Evolutionary conservation across 64 coral and sea anemone genomes (phyloP), one percentile per base, ranked within the genome.

Genomic region (Dendrophyllia cribrosa): DNA sequence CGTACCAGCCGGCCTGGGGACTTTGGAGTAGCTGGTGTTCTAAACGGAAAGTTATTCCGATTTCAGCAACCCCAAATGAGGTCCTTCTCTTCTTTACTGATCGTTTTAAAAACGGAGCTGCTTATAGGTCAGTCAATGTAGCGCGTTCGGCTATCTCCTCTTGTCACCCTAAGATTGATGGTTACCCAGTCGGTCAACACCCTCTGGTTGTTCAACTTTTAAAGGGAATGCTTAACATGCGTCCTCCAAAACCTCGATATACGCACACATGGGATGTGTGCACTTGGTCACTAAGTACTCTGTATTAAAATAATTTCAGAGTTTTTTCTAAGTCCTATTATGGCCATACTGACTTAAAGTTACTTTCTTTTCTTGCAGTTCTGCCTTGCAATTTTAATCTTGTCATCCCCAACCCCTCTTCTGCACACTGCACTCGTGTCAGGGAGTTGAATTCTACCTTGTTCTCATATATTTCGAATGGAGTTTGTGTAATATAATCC

Each of bases 181-280:
- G 55, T 19, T 72, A 62, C 26, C 68, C 17, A 4, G 79, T 85
- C 2, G 78, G 78, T 6, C 79, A 92, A 92, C 78, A 92, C 24
- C 89, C 89, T 0, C 60, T 59, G 14, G 89, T 92, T 4, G 16
- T 48, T 23, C 66, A 92, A 16, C 24, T 92, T 12, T 46, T 74
- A 20, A 92, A 43, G 25, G 66, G 79, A n/a, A 92, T 92, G 50
- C 59, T 83, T 9, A 81, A 83, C 17, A 92, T 75, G 46, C 58
- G 49, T 21, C 71, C 72, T 22, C 91, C 73, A 12, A 53, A 59
- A 46, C 58, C 89, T 56, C 12, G 88, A 51, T 85, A 92, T 20
- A 68, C 12, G 0, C 11, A 58, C 23, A 83, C 79, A 8, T 92
- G 90, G 90, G 81, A 85, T n/a, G n/a, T 24, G 78, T 85, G 10